Evolutionary conservation across 2,797 vertebrate species (phyloP).

Genomic region (Rhinichthys osculus): DNA sequence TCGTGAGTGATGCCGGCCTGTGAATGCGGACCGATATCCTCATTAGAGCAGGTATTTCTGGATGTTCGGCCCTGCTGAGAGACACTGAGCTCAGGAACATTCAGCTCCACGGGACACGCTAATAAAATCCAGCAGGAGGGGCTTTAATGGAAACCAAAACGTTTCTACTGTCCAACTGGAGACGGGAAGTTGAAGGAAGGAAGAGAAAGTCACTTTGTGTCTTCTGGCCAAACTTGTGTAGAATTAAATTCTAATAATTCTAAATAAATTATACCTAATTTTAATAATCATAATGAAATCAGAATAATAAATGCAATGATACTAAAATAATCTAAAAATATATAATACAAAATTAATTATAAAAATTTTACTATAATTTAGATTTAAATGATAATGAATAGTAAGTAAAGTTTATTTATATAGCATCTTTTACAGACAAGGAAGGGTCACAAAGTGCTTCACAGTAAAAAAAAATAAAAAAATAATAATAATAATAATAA

Average conservation of each 20-base stretch:
- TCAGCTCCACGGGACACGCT: conserved; percentile 21
- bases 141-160: conserved; percentile 25
- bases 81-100: not conserved
- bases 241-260: not conserved
- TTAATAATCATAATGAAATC: too few relatives aligned
- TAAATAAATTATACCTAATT: not conserved
- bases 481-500: too few relatives aligned
- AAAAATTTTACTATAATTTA: not conserved
- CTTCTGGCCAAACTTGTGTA: not conserved
- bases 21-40: not conserved
- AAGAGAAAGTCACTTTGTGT: not conserved
- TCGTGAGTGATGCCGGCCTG: not conserved
- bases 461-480: too few relatives aligned
- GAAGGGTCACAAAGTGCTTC: too few relatives aligned
- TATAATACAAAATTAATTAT: not conserved
- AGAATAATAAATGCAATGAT: not conserved
- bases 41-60: conserved; percentile 28
- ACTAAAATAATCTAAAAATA: too few relatives aligned
- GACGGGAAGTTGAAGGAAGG: not conserved
- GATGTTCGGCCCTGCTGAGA: conserved; percentile 20
- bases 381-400: not conserved
- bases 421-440: too few relatives aligned
- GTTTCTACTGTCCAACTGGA: not conserved
- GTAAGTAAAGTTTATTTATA: too few relatives aligned
- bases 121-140: conserved; percentile 36